Evolutionary conservation across 2,113 vertebrate genomes (phyloP).

Genomic region (Indicator maculatus): DNA sequence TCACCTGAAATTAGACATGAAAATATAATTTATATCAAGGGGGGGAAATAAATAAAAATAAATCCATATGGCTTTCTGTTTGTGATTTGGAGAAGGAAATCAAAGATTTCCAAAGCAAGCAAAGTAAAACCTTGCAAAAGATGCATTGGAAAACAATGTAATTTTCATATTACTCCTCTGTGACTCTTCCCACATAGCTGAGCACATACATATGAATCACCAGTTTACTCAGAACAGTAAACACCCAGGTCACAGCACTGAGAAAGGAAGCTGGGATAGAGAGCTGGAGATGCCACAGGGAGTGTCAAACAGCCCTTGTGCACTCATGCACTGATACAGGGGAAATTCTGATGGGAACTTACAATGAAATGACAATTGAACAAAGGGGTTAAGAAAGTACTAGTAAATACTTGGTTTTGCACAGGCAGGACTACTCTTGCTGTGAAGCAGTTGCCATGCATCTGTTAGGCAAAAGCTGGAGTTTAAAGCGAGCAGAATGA

Average conservation of each 20-base stretch:
- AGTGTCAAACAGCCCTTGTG: background rate
- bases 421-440: background rate
- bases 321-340: background rate
- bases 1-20: background rate
- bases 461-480: background rate
- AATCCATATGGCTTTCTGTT: background rate
- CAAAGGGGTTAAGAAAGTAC: background rate
- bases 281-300: background rate
- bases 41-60: background rate
- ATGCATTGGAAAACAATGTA: background rate
- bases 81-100: background rate
- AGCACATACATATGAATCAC: slow-evolving; percentile 46
- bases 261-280: background rate
- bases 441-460: background rate
- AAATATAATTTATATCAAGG: background rate
- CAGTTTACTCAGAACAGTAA: slow-evolving; percentile 50
- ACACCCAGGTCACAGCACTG: slow-evolving; percentile 3
- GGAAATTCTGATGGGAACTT: background rate
- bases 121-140: background rate
- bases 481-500: background rate
- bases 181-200: slow-evolving; percentile 49
- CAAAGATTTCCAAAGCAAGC: background rate
- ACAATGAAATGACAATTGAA: background rate
- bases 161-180: slow-evolving; percentile 39
- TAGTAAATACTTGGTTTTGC: background rate